Conservation (phyloP, 2,888 invertebrate species). For the Masnerella sp. region DNA sequence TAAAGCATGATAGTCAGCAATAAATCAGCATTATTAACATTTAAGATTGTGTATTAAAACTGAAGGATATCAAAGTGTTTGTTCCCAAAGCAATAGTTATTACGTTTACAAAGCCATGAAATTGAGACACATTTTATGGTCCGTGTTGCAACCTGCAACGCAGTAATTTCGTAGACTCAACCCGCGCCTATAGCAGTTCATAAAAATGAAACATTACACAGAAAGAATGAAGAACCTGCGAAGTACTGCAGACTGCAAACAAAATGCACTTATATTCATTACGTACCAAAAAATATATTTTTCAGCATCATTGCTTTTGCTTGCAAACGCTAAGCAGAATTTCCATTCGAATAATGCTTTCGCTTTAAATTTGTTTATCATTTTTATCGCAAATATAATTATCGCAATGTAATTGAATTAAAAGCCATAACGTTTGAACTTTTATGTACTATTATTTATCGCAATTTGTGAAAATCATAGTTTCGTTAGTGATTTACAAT, state of each 20-base stretch:
- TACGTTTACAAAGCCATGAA: constrained; percentile 54
- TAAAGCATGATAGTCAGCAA: too few species aligned
- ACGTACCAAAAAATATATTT: constrained; percentile 11
- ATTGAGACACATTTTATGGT: constrained; percentile 55
- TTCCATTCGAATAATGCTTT: too few species aligned
- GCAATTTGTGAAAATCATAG: too few species aligned
- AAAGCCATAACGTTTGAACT: too few species aligned
- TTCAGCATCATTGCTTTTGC: background rate
- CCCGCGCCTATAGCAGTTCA: constrained; percentile 40
- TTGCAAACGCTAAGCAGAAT: too few species aligned
- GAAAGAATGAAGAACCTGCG: constrained; percentile 29
- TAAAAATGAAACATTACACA: constrained; percentile 50
- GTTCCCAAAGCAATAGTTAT: constrained; percentile 38
- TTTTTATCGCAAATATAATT: too few species aligned
- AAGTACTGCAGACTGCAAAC: constrained; percentile 13
- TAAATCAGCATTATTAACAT: constrained; percentile 19
- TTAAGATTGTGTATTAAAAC: constrained; percentile 13
- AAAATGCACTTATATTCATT: constrained; percentile 34
- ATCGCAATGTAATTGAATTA: too few species aligned
- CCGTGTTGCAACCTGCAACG: constrained; percentile 38
- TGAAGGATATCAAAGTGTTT: constrained; percentile 27
- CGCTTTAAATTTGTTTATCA: too few species aligned
- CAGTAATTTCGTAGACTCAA: constrained; percentile 46
- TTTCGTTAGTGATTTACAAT: too few species aligned
- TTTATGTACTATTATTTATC: too few species aligned